Conservation (phyloP, 2,888 invertebrate species). For the Macrosiphum euphorbiae region DNA sequence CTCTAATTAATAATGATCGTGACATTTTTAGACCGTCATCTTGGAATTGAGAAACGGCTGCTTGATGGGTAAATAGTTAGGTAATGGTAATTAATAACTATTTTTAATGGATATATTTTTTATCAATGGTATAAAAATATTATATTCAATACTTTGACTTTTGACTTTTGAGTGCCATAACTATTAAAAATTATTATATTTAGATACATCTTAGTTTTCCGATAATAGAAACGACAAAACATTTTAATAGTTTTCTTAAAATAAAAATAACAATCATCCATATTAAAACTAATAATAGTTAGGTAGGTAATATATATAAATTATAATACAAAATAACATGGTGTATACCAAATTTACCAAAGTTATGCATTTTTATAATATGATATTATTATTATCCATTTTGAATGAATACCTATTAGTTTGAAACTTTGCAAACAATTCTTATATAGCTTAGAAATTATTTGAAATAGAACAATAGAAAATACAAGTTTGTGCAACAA, state of each 20-base stretch:
- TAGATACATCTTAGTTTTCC: not conserved
- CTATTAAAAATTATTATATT: not conserved
- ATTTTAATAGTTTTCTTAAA: not conserved
- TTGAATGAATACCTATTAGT: not conserved
- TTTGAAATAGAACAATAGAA: not conserved
- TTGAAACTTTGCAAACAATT: not conserved
- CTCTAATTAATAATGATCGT: not conserved
- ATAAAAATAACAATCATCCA: not conserved
- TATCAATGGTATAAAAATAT: not conserved
- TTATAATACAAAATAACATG: not conserved
- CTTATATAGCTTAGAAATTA: not conserved
- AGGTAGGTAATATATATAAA: not conserved
- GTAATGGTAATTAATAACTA: not conserved
- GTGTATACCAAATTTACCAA: no score
- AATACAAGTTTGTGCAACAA: not conserved
- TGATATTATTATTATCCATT: not conserved
- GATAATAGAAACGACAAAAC: not conserved
- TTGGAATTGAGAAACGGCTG: not conserved
- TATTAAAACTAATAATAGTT: not conserved
- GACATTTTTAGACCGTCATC: not conserved
- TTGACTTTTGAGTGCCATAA: not conserved
- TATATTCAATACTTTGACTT: not conserved
- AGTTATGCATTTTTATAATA: not conserved
- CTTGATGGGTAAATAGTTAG: not conserved
- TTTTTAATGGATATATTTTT: not conserved